These are phyloP conservation scores for Dendroctonus valens DNA, from an alignment of 1,140 invertebrate species.

Conservation along the genomic window DNA sequence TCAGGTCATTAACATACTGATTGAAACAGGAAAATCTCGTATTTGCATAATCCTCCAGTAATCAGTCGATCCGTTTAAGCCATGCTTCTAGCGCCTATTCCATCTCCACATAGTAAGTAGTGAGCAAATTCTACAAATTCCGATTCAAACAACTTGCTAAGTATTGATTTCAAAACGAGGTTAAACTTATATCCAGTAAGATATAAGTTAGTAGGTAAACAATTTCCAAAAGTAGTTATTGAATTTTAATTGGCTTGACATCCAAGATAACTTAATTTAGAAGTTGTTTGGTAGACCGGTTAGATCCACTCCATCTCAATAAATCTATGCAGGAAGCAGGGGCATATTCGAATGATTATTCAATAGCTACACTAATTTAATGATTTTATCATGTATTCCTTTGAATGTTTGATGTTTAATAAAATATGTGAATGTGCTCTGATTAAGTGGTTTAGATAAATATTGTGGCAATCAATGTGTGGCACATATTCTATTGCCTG, in stretches of 20 bases:
- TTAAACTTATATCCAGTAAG: neutral
- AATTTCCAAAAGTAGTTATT: conserved; percentile 9
- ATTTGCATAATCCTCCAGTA: too few species aligned
- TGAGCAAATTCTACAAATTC: too few species aligned
- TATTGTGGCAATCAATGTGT: neutral
- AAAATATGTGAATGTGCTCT: conserved; percentile 13
- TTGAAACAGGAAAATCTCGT: too few species aligned
- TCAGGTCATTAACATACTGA: too few species aligned
- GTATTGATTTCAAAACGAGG: neutral
- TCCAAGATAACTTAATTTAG: conserved; percentile 10
- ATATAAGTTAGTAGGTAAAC: conserved; percentile 20
- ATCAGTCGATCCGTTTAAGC: too few species aligned
- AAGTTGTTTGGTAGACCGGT: neutral
- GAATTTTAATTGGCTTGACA: conserved; percentile 14
- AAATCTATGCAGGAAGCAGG: neutral
- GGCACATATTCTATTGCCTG: too few species aligned
- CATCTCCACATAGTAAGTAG: too few species aligned
- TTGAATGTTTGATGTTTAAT: conserved; percentile 5
- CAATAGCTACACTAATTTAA: conserved; percentile 7
- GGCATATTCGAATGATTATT: conserved; percentile 9
- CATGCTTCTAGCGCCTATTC: too few species aligned
- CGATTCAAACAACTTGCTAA: too few species aligned
- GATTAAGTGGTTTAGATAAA: conserved; percentile 17
- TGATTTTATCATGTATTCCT: conserved; percentile 6
- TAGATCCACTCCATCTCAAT: neutral